These are phyloP conservation scores for Oriolus oriolus DNA, from an alignment of 2,113 vertebrate species.

Conservation along the genomic window DNA sequence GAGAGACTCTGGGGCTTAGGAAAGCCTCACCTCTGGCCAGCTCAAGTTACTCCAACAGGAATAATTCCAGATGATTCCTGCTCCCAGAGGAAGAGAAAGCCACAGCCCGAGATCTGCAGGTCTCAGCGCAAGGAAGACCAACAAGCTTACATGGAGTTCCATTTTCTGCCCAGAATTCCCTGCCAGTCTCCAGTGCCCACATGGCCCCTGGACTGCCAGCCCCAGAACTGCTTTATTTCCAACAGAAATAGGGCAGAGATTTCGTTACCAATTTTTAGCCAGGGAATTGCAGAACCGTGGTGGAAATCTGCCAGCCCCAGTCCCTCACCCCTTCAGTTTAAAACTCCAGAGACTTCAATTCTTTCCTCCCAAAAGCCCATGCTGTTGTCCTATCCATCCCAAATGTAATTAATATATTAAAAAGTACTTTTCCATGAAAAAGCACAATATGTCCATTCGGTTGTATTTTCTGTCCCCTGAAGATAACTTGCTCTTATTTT, in stretches of 20 bases:
- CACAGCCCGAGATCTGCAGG: background rate
- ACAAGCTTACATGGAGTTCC: background rate
- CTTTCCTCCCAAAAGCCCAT: background rate
- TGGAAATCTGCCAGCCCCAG: background rate
- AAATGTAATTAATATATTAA: background rate
- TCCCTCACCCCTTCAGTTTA: background rate
- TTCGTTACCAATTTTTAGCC: background rate
- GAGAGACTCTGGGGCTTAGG: background rate
- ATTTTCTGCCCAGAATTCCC: background rate
- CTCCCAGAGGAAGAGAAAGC: background rate
- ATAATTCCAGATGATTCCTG: background rate
- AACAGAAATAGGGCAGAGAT: background rate
- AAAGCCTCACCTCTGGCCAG: slow-evolving; percentile 6
- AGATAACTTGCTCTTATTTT: background rate
- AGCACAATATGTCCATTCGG: background rate
- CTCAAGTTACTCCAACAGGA: background rate
- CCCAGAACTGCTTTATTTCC: background rate
- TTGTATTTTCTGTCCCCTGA: background rate
- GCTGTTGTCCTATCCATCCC: background rate
- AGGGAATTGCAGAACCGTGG: background rate
- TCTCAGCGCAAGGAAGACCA: background rate
- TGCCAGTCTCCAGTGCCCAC: background rate
- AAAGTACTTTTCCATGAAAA: background rate
- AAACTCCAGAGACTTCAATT: background rate
- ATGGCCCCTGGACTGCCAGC: background rate